Evolutionary conservation across 2,888 invertebrate species (phyloP).

Genomic region (Hydropsyche betteni): DNA sequence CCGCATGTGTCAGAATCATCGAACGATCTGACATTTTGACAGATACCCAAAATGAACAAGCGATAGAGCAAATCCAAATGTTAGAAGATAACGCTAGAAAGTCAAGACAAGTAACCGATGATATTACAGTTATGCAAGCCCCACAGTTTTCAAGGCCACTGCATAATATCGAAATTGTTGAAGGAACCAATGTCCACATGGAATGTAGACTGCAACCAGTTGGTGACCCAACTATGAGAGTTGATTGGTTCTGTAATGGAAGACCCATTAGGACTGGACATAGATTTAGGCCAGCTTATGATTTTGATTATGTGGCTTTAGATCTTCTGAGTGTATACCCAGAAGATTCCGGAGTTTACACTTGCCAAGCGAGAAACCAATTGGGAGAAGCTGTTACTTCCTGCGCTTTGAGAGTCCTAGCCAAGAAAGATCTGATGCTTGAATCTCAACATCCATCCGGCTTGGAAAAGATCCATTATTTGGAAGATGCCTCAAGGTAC

Average conservation of each 20-base stretch:
- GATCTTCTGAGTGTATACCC: conserved; percentile 96
- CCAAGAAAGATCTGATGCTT: conserved; percentile 85
- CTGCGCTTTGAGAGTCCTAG: conserved; percentile 87
- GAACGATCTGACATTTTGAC: conserved; percentile 84
- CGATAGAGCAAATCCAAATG: conserved; percentile 90
- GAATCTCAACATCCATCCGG: conserved; percentile 93
- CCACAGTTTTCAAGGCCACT: conserved; percentile 88
- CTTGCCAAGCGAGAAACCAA: conserved; percentile 93
- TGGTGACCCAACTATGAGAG: conserved; percentile 89
- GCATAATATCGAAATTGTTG: conserved; percentile 89
- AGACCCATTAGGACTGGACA: conserved; percentile 91
- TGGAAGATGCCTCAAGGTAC: conserved; percentile 88
- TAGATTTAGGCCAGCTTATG: conserved; percentile 94
- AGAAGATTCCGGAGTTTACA: conserved; percentile 96
- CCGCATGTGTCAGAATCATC: conserved; percentile 87
- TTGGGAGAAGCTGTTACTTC: conserved; percentile 94
- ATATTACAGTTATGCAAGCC: conserved; percentile 83
- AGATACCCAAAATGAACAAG: conserved; percentile 91
- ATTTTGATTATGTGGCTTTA: conserved; percentile 96
- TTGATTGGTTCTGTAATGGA: conserved; percentile 97
- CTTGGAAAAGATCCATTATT: conserved; percentile 88
- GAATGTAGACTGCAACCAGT: conserved; percentile 92
- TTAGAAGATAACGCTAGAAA: conserved; percentile 82
- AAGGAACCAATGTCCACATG: conserved; percentile 90
- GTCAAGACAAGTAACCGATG: conserved; percentile 77